Percentiles rank a stretch among this genome's conserved stretches.
phyloP scores from a whole-genome alignment of 2,113 vertebrate species.

The Puma concolor region DNA sequence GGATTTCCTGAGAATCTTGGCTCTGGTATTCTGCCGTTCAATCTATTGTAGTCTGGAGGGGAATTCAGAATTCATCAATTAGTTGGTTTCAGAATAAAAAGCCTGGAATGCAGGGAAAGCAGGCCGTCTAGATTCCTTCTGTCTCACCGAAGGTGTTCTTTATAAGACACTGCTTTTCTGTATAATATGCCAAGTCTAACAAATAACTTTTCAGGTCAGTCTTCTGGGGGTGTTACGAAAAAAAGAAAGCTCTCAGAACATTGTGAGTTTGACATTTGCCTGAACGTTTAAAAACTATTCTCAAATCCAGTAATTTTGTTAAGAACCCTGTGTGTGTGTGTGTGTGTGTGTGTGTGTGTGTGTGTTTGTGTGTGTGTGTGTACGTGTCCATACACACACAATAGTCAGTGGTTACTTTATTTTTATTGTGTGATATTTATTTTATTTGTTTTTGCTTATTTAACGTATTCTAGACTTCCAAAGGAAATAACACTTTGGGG shows the following conservation, averaged over 20 bases:
- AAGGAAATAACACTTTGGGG: constrained; percentile 18
- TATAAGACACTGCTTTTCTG: background rate
- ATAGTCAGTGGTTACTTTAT: background rate
- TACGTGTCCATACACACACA: background rate
- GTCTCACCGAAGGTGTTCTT: background rate
- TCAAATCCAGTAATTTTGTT: background rate
- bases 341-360: background rate
- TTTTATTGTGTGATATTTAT: background rate
- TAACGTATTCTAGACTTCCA: constrained; percentile 18
- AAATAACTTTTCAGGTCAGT: constrained; percentile 22
- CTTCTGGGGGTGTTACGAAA: background rate
- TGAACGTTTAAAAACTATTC: constrained; percentile 36
- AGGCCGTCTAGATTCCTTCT: background rate
- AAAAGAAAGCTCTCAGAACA: background rate
- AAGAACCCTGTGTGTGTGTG: background rate
- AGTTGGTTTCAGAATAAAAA: constrained; percentile 32
- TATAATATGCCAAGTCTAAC: background rate
- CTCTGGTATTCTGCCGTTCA: background rate
- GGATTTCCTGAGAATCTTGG: constrained; percentile 37
- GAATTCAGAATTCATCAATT: constrained; percentile 8
- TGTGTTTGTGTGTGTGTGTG: background rate
- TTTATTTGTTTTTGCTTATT: constrained; percentile 8
- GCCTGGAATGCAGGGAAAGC: constrained; percentile 10
- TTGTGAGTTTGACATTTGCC: background rate
- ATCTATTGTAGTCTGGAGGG: background rate